phyloP scores from a whole-genome alignment of 2,888 invertebrate species.

The Acrobasis suavella region DNA sequence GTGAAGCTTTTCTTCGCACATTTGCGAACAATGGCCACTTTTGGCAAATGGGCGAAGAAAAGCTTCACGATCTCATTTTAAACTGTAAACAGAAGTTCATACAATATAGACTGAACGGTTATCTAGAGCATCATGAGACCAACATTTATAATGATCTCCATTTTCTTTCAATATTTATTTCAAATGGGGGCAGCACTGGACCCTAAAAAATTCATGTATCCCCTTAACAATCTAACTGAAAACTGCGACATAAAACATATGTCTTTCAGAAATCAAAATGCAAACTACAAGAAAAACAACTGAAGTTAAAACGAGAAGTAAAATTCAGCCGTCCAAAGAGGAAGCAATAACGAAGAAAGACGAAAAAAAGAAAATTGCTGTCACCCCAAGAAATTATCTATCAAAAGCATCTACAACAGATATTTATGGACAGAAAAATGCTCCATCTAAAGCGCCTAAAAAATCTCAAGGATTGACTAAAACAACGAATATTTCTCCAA shows the following conservation, averaged over 20 bases:
- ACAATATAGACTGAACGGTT: no score
- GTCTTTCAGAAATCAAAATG: conserved; percentile 39
- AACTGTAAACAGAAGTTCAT: no score
- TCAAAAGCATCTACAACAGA: conserved; percentile 60
- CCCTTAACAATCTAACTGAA: not conserved
- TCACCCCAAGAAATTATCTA: conserved; percentile 58
- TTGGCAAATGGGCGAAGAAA: no score
- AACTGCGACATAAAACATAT: not conserved
- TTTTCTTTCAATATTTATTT: no score
- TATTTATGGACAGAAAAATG: conserved; percentile 62
- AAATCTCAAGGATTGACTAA: conserved; percentile 42
- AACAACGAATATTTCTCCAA: conserved; percentile 50
- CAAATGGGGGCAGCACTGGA: no score
- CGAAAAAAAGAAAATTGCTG: conserved; percentile 33
- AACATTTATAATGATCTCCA: no score
- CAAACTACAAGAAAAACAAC: conserved; percentile 44
- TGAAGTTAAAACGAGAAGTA: conserved; percentile 39
- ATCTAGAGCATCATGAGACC: no score
- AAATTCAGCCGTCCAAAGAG: conserved; percentile 49
- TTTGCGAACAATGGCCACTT: no score
- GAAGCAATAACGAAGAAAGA: conserved; percentile 51
- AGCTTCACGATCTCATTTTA: no score
- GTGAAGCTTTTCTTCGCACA: no score
- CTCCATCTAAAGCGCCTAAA: conserved; percentile 50
- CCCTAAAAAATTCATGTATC: no score